These are phyloP conservation scores for Cremastinae sp. DNA, from an alignment of 2,888 invertebrate genomes.

Conservation along the genomic window DNA sequence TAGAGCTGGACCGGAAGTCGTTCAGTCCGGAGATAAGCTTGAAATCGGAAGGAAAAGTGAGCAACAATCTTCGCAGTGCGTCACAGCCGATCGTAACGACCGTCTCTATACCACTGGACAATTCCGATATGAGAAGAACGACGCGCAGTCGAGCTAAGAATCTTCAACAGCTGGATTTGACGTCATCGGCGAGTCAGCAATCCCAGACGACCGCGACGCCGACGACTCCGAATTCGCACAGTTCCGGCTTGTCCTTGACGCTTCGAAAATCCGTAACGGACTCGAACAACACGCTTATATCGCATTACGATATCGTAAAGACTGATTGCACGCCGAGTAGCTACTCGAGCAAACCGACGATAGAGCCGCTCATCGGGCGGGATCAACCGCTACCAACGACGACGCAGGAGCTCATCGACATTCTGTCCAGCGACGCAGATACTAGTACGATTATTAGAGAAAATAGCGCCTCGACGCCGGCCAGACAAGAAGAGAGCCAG, in stretches of 20 bases:
- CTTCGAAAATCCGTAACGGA: conserved; percentile 77
- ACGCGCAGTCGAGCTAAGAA: conserved; percentile 77
- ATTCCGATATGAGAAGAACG: conserved; percentile 76
- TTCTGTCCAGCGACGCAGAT: conserved; percentile 76
- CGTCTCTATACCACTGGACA: conserved; percentile 73
- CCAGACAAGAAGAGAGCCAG: conserved; percentile 49
- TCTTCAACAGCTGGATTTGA: conserved; percentile 71
- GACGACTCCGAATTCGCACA: conserved; percentile 68
- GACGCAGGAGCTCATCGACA: conserved; percentile 77
- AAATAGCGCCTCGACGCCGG: conserved; percentile 47
- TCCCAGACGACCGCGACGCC: conserved; percentile 38
- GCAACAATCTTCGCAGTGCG: conserved; percentile 22
- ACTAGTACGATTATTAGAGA: conserved; percentile 64
- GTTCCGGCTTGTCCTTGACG: conserved; percentile 75
- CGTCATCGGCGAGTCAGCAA: conserved; percentile 51
- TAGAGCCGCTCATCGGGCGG: conserved; percentile 73
- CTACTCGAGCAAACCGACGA: conserved; percentile 70
- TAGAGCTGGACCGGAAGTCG: conserved; percentile 69
- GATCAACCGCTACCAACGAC: conserved; percentile 77
- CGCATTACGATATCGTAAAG: conserved; percentile 79
- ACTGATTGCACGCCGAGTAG: conserved; percentile 76
- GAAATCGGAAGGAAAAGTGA: conserved; percentile 64
- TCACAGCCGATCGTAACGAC: conserved; percentile 72
- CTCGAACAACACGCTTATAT: conserved; percentile 77
- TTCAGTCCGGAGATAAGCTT: conserved; percentile 64